Conservation (phyloP, 2,888 invertebrate species). For the Agrilus cyanescens region DNA sequence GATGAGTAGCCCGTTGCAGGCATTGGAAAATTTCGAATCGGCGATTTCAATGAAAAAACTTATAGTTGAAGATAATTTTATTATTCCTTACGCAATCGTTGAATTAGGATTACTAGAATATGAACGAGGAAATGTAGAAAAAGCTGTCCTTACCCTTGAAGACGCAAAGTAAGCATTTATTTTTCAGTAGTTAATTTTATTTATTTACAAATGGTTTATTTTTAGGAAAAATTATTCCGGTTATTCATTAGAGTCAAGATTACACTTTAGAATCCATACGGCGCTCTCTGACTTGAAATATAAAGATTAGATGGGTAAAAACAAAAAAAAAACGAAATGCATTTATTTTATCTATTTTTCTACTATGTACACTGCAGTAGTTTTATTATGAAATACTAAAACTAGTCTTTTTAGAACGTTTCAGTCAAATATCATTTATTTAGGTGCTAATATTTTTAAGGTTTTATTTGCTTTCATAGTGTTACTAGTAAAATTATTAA, state of each 20-base stretch:
- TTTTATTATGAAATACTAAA: too few relatives aligned
- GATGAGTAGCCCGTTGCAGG: conserved; percentile 64
- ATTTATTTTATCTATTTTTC: too few relatives aligned
- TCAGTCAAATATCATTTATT: too few relatives aligned
- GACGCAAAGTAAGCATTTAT: conserved; percentile 61
- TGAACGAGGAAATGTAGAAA: conserved; percentile 52
- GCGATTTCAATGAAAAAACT: conserved; percentile 53
- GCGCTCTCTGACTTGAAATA: conserved; percentile 42
- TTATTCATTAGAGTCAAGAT: conserved; percentile 75
- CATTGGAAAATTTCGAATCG: conserved; percentile 58
- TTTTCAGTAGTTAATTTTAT: conserved; percentile 1
- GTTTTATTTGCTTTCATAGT: too few relatives aligned
- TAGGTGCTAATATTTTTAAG: too few relatives aligned
- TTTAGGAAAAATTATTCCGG: conserved; percentile 52
- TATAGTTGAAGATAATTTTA: conserved; percentile 70
- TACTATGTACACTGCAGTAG: too few relatives aligned
- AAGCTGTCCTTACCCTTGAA: conserved; percentile 60
- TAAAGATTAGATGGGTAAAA: conserved; percentile 21
- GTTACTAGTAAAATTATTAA: too few relatives aligned
- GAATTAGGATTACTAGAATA: conserved; percentile 75
- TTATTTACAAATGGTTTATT: background rate
- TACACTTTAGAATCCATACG: conserved; percentile 83
- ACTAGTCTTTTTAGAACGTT: too few relatives aligned
- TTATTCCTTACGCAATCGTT: conserved; percentile 75
- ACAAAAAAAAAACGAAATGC: conserved; percentile 7